phyloP scores from a whole-genome alignment of 2,888 invertebrate genomes.

The Ditylenchus weischeri region DNA sequence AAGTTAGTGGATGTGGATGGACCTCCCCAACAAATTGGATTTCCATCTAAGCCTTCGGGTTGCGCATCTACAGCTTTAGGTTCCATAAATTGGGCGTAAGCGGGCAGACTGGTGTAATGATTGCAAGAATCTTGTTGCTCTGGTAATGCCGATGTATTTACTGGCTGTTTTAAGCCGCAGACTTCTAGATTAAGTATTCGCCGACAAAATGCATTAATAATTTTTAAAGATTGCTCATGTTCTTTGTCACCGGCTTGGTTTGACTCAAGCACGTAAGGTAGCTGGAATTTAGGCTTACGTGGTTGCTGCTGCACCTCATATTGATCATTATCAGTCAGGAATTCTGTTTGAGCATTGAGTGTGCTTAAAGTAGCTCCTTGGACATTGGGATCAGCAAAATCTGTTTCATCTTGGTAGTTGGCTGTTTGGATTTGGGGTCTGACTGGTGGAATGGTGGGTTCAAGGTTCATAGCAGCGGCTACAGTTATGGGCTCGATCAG shows the following conservation, averaged over 20 bases:
- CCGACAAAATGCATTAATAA: conserved; percentile 13
- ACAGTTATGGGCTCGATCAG: conserved; percentile 35
- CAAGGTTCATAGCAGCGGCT: conserved; percentile 13
- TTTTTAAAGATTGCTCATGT: background rate
- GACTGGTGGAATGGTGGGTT: background rate
- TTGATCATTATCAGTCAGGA: background rate
- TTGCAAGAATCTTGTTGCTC: background rate
- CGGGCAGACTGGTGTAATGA: background rate
- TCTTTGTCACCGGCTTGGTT: conserved; percentile 11
- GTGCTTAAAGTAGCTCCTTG: conserved; percentile 6
- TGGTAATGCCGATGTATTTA: background rate
- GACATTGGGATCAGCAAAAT: background rate
- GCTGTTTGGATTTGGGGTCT: conserved; percentile 2
- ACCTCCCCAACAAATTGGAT: no score
- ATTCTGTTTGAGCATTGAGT: conserved; percentile 9
- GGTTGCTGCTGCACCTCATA: background rate
- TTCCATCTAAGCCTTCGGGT: no score
- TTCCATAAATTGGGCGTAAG: no score
- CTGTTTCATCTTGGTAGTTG: conserved; percentile 16
- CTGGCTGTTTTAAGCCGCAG: background rate
- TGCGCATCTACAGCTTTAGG: no score
- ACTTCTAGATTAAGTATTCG: background rate
- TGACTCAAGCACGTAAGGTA: conserved; percentile 32
- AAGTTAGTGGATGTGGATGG: no score
- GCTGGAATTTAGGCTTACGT: conserved; percentile 31